These are phyloP conservation scores for Cheilosia urbana DNA, from an alignment of 2,888 invertebrate genomes.

Conservation along the genomic window DNA sequence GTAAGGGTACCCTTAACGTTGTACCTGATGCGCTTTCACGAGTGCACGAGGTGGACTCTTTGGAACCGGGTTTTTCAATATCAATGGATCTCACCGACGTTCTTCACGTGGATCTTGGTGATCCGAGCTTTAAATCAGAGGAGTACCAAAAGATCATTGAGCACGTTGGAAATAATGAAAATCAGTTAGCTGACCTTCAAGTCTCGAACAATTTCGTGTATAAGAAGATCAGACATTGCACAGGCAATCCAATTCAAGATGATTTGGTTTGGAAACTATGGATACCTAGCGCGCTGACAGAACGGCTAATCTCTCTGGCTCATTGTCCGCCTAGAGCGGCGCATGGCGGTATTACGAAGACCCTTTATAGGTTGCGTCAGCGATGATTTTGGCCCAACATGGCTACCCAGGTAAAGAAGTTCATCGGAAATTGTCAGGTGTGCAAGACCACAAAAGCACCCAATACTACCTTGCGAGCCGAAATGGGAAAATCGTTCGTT, in stretches of 20 bases:
- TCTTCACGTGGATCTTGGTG: too few species aligned
- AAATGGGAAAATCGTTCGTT: conserved; percentile 1
- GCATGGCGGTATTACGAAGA: conserved; percentile 9
- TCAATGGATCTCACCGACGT: too few species aligned
- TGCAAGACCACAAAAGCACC: conserved; percentile 18
- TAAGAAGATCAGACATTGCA: not conserved
- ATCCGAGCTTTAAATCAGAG: too few species aligned
- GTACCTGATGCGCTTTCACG: not conserved
- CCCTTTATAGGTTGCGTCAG: not conserved
- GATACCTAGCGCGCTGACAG: conserved; percentile 15
- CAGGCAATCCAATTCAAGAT: not conserved
- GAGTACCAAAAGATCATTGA: too few species aligned
- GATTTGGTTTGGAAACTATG: conserved; percentile 10
- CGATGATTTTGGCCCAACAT: conserved; percentile 20
- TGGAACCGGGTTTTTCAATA: too few species aligned
- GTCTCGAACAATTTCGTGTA: too few species aligned
- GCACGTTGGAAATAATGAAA: too few species aligned
- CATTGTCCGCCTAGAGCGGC: conserved; percentile 13
- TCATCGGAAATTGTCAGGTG: not conserved
- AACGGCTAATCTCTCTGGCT: not conserved
- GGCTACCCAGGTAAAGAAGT: conserved; percentile 17
- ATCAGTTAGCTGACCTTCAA: too few species aligned
- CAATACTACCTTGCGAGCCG: not conserved
- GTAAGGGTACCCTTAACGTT: not conserved
- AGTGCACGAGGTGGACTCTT: too few species aligned